Evolutionary conservation across 2,797 vertebrate species (phyloP), one percentile per base, ranked within the genome.

Genomic region (Micromesistius poutassou): DNA sequence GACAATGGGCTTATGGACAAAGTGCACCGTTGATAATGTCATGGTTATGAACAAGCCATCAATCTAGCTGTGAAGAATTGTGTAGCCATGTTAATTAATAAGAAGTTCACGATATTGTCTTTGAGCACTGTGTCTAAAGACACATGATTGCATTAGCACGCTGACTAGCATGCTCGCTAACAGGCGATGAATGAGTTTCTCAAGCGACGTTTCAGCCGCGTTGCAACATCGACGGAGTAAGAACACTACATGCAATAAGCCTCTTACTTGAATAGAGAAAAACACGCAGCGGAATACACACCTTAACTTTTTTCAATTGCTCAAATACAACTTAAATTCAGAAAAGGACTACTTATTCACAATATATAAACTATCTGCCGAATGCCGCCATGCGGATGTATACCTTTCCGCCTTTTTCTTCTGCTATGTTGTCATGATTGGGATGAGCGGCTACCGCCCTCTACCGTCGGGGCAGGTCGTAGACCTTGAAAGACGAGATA

Each of bases 341-440:
- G n/a, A 16, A 16, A 46, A 74, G 80, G 30, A 0, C 0, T 30
- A 1, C 46, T 1, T 77, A 12, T 74, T 78, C 33, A 83, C 4
- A 71, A 0, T 31, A 84, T 13, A 74, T 84, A 22, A 4, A 82
- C 71, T 72, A 78, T 74, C 81, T 87, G 81, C 79, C 74, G 86
- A 88, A 78, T 35, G 86, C 68, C 88, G 88, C 92, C 93, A 93
- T 90, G 93, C 93, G 90, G 78, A 83, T 19, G 36, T 0, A 72
- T 66, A 78, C 74, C 81, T 87, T 85, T 85, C 84, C 82, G 77
- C 3, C 78, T 76, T 89, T 78, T 87, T 91, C 80, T 85, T 91
- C 87, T 78, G 5, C 0, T 38, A 14, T 8, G 0, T 0, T 0
- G 9, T n/a, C 0, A 9, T 14, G 1, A 2, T 16, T 25, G 5